Base-by-base conservation (phyloP, 2,113 vertebrate genomes). In the Pandion haliaetus region DNA sequence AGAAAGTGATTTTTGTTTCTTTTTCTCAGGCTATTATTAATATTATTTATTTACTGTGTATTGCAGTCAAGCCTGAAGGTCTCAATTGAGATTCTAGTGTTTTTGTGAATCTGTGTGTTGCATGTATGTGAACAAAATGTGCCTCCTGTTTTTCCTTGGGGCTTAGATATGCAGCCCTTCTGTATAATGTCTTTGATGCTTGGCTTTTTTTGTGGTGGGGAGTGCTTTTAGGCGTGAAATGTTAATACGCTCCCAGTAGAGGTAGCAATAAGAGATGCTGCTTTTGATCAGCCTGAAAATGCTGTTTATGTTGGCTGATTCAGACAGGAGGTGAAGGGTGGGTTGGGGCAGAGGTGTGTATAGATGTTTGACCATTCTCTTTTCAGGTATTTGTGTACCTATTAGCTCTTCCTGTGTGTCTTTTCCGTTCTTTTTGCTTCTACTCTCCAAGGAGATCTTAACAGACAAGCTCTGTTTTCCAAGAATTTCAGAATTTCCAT, bases 211-310 rank as follows among this genome's bases (percentile, higher is more conserved):
- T 87, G 90, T 70, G 49, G 12, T 77, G 92, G 91, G 93, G 87
- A 74, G 82, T 66, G 89, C 24, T 91, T 93, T 90, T 77, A 95
- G 96, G 83, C 92, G 94, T 70, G 82, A 90, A 93, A 91, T 95
- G 66, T 84, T 94, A 95, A 93, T 88, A 38, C 8, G 18, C 67
- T 89, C 72, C 94, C 93, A 93, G 49, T 50, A 88, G 77, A 93
- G 90, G 66, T 6, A 90, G 50, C 58, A 54, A 26, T 55, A 92
- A 73, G 80, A 83, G 50, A 85, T 65, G 86, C 87, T 90, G 76
- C 86, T 97, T 96, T 96, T 87, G 93, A 92, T 97, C 86, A 71
- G 86, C 63, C 67, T 82, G 40, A 78, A 93, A 95, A 86, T 65
- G 76, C 63, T 94, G 76, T 67, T 69, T 91, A 34, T 17, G 16